A percentile compares a stretch with the other conserved stretches of the same genome.
Evolutionary conservation across 1,140 invertebrate genomes (phyloP).

Genomic region (Pogonomyrmex californicus): DNA sequence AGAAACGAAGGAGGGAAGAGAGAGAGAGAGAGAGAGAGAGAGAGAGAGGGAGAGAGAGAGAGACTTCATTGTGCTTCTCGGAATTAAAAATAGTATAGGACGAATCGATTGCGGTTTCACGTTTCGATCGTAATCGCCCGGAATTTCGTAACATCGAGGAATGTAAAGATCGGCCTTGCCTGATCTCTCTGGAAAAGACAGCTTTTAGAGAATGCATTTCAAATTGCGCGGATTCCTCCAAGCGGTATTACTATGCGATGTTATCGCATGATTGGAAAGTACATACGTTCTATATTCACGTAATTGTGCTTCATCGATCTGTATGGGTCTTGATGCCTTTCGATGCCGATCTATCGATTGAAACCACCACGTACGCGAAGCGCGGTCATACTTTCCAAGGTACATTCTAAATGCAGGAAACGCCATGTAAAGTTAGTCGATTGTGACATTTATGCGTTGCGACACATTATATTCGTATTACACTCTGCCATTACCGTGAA

Average conservation of each 20-base stretch:
- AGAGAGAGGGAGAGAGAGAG: not conserved
- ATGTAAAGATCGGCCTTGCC: constrained; percentile 11
- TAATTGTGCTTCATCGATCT: constrained; percentile 49
- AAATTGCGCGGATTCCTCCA: not conserved
- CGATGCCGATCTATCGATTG: constrained; percentile 41
- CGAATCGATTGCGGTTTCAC: constrained; percentile 22
- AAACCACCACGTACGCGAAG: constrained; percentile 27
- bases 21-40: not conserved
- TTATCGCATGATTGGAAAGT: constrained; percentile 25
- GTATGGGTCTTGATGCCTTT: constrained; percentile 26
- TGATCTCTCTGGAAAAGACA: not conserved
- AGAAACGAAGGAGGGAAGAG: not conserved
- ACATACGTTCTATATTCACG: constrained; percentile 33
- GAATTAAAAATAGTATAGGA: constrained; percentile 43
- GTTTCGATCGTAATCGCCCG: constrained; percentile 23
- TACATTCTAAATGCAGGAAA: constrained; percentile 58
- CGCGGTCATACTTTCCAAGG: constrained; percentile 26
- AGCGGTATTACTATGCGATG: constrained; percentile 3
- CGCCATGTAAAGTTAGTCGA: constrained; percentile 47
- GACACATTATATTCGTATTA: constrained; percentile 55
- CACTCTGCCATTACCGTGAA: constrained; percentile 9
- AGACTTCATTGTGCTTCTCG: constrained; percentile 19
- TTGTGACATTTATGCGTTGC: constrained; percentile 61
- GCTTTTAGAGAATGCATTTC: not conserved
- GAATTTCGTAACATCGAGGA: constrained; percentile 24